These are phyloP conservation scores for Diogma glabrata DNA, from an alignment of 2,888 invertebrate species.

Conservation along the genomic window DNA sequence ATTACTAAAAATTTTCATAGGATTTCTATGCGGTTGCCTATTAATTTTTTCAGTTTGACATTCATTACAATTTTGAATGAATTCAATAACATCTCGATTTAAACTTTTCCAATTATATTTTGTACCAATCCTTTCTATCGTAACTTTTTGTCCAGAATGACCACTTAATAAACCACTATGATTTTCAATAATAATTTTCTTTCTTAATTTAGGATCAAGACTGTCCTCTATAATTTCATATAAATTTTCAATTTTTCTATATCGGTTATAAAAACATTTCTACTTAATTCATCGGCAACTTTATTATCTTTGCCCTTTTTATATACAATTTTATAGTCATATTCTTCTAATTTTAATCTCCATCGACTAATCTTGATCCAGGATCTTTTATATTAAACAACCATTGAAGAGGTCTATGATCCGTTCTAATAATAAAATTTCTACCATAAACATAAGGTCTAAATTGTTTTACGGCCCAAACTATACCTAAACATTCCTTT, in stretches of 20 bases:
- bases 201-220: too few relatives aligned
- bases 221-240: constrained; percentile 3
- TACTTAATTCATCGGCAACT: constrained; percentile 17
- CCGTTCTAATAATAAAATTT: constrained; percentile 22
- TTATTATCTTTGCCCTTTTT: constrained; percentile 18
- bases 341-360: constrained; percentile 23
- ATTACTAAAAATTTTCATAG: too few relatives aligned
- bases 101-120: too few relatives aligned
- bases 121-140: too few relatives aligned
- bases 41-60: too few relatives aligned
- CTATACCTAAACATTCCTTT: constrained; percentile 22
- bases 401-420: constrained; percentile 23
- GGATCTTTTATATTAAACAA: constrained; percentile 12
- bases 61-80: too few relatives aligned
- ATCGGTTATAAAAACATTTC: constrained; percentile 6
- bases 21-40: too few relatives aligned
- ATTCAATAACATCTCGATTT: too few relatives aligned
- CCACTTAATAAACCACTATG: too few relatives aligned
- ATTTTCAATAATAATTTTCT: neutral
- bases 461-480: constrained; percentile 21
- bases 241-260: neutral
- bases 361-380: constrained; percentile 21
- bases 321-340: constrained; percentile 21
- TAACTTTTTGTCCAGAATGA: too few relatives aligned
- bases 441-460: constrained; percentile 23